Evolutionary conservation across 2,797 vertebrate genomes (phyloP).

Genomic region (Clarias platycephalus): DNA sequence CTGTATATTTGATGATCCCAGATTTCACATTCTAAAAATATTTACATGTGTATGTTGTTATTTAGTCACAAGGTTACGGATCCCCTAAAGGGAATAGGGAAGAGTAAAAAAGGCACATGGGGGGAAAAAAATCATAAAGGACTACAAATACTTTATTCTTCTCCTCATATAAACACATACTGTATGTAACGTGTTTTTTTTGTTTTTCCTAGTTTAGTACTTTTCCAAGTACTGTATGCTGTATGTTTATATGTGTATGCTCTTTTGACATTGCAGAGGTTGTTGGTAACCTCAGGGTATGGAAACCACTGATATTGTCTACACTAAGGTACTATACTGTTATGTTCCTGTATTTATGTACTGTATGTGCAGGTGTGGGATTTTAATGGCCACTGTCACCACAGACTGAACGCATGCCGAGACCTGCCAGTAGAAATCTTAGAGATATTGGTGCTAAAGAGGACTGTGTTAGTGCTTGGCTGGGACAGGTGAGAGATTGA

Average conservation of each 20-base stretch:
- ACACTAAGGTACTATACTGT: background rate
- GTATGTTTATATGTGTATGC: background rate
- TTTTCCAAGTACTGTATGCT: background rate
- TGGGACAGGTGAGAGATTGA: slow-evolving; percentile 71
- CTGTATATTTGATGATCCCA: too few relatives aligned
- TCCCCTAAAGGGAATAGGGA: too few relatives aligned
- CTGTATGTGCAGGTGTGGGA: slow-evolving; percentile 73
- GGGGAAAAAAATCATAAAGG: too few relatives aligned
- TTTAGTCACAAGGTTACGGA: too few relatives aligned
- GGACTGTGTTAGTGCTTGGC: slow-evolving; percentile 67
- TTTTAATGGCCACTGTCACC: slow-evolving; percentile 78
- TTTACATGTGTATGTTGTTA: too few relatives aligned
- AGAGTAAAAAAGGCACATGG: too few relatives aligned
- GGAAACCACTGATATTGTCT: background rate
- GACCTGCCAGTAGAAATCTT: slow-evolving; percentile 68
- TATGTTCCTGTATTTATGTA: background rate
- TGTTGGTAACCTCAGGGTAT: background rate
- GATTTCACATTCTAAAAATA: too few relatives aligned
- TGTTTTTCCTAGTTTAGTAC: background rate
- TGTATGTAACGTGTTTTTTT: background rate
- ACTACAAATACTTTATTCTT: background rate
- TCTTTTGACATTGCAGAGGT: background rate
- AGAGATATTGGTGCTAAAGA: slow-evolving; percentile 72
- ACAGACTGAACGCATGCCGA: slow-evolving; percentile 68
- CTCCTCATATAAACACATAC: background rate